Evolutionary conservation across 2,797 vertebrate genomes (phyloP).

Genomic region (Tadarida brasiliensis): DNA sequence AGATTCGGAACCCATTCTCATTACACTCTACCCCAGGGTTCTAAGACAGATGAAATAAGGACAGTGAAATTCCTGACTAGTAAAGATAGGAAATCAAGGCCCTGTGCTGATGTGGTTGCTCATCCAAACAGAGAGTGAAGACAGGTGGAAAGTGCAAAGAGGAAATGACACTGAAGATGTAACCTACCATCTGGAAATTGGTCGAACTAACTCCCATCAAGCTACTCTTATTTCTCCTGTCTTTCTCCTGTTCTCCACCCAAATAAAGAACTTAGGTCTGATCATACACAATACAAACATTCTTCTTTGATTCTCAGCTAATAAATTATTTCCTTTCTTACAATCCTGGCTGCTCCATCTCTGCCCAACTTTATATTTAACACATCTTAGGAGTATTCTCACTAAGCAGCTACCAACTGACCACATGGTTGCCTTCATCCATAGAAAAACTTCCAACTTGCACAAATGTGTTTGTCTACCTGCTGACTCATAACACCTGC

Average conservation of each 20-base stretch:
- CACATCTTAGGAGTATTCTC: not conserved
- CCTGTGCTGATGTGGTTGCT: not conserved
- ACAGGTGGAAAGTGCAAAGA: not conserved
- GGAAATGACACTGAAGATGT: not conserved
- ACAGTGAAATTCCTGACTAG: not conserved
- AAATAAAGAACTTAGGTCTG: not conserved
- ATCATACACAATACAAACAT: not conserved
- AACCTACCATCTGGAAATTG: not conserved
- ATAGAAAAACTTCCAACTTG: not conserved
- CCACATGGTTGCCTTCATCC: not conserved
- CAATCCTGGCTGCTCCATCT: not conserved
- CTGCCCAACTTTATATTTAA: not conserved
- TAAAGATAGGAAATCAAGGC: not conserved
- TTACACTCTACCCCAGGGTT: not conserved
- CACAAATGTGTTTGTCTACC: not conserved
- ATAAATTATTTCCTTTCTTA: not conserved
- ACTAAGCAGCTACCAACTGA: not conserved
- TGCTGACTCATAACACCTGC: not conserved
- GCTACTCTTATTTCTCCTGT: not conserved
- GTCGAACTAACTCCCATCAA: not conserved
- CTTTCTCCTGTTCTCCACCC: not conserved
- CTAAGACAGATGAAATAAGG: not conserved
- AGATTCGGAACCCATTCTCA: not conserved
- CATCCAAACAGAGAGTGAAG: not conserved
- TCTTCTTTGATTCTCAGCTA: not conserved